phyloP scores from a whole-genome alignment of 2,113 vertebrate genomes.

The Neomonachus schauinslandi region DNA sequence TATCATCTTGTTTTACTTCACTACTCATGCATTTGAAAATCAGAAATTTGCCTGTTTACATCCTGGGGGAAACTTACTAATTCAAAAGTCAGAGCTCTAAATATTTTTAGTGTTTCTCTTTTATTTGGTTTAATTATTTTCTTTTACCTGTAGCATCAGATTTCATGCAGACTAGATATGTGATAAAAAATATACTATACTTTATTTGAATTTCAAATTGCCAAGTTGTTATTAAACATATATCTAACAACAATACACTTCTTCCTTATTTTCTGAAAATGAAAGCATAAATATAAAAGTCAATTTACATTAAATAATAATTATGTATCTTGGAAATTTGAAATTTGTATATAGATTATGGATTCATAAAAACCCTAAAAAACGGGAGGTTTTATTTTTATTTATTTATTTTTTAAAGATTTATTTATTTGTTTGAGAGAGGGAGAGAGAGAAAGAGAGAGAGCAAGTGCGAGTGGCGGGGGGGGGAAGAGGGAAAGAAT shows the following conservation, averaged over 20 bases:
- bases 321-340: neutral
- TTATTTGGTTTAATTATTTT: neutral
- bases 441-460: neutral
- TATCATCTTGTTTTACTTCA: neutral
- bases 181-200: neutral
- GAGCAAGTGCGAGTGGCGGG: neutral
- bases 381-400: neutral
- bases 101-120: neutral
- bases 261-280: neutral
- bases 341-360: neutral
- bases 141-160: neutral
- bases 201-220: slow-evolving; percentile 22
- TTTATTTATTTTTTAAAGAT: neutral
- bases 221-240: neutral
- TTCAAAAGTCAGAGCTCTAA: neutral
- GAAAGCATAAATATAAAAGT: neutral
- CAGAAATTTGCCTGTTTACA: neutral
- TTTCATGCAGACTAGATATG: neutral
- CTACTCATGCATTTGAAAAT: neutral
- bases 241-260: neutral
- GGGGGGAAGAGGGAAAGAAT: neutral
- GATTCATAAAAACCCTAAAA: neutral
- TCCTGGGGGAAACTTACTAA: neutral
- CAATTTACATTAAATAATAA: neutral
- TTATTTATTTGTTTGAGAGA: neutral